These are phyloP conservation scores for Eupithecia tripunctaria DNA, from an alignment of 2,888 invertebrate species.

Conservation along the genomic window DNA sequence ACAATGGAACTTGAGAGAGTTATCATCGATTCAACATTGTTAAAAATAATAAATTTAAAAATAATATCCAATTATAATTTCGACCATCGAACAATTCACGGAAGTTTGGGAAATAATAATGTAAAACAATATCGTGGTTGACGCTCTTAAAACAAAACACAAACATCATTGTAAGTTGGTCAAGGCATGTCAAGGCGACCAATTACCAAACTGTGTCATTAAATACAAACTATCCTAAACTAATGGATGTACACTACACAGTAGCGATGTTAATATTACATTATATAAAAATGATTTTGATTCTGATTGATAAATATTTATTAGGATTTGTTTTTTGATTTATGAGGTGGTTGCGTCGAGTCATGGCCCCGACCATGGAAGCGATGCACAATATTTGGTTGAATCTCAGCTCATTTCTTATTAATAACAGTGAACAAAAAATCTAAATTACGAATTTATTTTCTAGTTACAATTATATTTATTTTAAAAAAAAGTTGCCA, in stretches of 20 bases:
- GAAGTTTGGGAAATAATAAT: background rate
- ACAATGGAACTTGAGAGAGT: background rate
- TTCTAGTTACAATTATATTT: too few species aligned
- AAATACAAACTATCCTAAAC: slow-evolving; percentile 31
- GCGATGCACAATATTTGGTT: background rate
- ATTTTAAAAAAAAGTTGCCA: background rate
- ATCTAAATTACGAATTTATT: background rate
- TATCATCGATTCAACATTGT: background rate
- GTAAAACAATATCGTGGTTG: background rate
- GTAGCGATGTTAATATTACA: slow-evolving; percentile 22
- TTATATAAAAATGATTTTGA: slow-evolving; percentile 20
- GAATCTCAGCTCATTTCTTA: background rate
- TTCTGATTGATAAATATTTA: slow-evolving; percentile 31
- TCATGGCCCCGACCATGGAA: background rate
- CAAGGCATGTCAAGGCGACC: slow-evolving; percentile 31
- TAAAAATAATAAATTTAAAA: background rate
- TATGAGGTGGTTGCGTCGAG: slow-evolving; percentile 25
- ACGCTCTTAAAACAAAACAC: slow-evolving; percentile 21
- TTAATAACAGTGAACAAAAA: background rate
- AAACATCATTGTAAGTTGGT: slow-evolving; percentile 31
- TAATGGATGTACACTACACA: slow-evolving; percentile 25
- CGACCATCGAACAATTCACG: background rate
- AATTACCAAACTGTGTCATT: slow-evolving; percentile 38
- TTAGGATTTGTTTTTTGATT: slow-evolving; percentile 32
- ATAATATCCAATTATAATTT: background rate